Base-by-base conservation (phyloP, 92 coral and sea anemone species). In the Phenganax marumi region DNA sequence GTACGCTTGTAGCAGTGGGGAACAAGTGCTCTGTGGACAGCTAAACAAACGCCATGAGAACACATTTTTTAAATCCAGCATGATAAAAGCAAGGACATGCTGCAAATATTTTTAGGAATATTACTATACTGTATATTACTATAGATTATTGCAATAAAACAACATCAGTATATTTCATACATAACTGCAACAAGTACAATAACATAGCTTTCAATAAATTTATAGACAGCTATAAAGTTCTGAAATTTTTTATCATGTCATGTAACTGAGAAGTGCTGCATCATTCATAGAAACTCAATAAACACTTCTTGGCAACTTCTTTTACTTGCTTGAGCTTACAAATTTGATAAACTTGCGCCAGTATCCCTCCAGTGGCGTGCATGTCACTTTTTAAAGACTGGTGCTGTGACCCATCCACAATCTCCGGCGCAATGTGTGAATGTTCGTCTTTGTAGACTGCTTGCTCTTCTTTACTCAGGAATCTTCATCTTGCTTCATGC, bases 351-450 rank as follows among this genome's bases (percentile, higher is more conserved):
- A 77, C 12, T 22, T 76, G 66, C 18, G 88, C 90, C 10, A 76
- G 52, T 6, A 85, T 78, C 12, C 84, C 71, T 49, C 87, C 18
- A 24, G 72, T 51, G 11, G 89, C 72, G 50, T 86, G 75, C 7
- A 86, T 58, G 68, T 86, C 84, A 87, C 86, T 75, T 58, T 43
- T 65, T 8, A 65, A 77, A 12, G 84, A n/a, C 16, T 52, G 82
- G 12, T 50, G 66, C 12, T 75, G 79, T 12, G 86, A 49, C n/a
- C 89, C 86, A 17, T 82, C 61, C 13, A 82, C 73, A 21, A 87
- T 55, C 49, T 85, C 89, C 11, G 91, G 89, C 1, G 89, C 87
- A 77, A 85, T 85, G 21, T 88, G 91, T 33, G 1, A 68, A 49
- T 89, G 89, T 25, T 85, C 76, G n/a, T 56, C 82, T 19, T 81